phyloP scores from a whole-genome alignment of 2,797 vertebrate species.

The Gambelia wislizenii region DNA sequence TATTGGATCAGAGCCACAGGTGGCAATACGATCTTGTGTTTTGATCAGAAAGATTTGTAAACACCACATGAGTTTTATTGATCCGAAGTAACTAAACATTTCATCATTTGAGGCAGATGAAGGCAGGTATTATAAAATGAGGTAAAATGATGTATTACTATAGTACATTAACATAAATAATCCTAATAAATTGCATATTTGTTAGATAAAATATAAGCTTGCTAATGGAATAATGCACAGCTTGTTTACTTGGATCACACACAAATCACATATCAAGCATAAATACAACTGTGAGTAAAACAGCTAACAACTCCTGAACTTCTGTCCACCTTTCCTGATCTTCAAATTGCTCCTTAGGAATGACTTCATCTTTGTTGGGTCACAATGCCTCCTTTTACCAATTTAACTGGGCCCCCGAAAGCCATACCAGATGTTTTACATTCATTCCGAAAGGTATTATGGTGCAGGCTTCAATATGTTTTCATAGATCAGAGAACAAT shows the following conservation, averaged over 20 bases:
- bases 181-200: slow-evolving; percentile 72
- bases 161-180: slow-evolving; percentile 74
- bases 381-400: background rate
- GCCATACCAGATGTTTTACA: background rate
- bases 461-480: background rate
- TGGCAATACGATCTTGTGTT: slow-evolving; percentile 26
- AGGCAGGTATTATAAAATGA: slow-evolving; percentile 71
- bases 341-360: slow-evolving; percentile 28
- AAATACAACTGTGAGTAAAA: slow-evolving; percentile 57
- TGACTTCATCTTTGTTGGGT: background rate
- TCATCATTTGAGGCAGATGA: slow-evolving; percentile 43
- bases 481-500: background rate
- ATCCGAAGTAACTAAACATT: slow-evolving; percentile 60
- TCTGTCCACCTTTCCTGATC: slow-evolving; percentile 50
- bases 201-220: slow-evolving; percentile 70
- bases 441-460: background rate
- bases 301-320: slow-evolving; percentile 56
- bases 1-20: background rate
- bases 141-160: slow-evolving; percentile 69
- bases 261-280: slow-evolving; percentile 59
- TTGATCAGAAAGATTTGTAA: slow-evolving; percentile 48
- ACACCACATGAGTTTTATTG: slow-evolving; percentile 30
- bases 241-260: slow-evolving; percentile 70
- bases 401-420: background rate
- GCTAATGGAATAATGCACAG: slow-evolving; percentile 72